Conservation (phyloP, 2,797 vertebrate species). For the Phataginus tricuspis region DNA sequence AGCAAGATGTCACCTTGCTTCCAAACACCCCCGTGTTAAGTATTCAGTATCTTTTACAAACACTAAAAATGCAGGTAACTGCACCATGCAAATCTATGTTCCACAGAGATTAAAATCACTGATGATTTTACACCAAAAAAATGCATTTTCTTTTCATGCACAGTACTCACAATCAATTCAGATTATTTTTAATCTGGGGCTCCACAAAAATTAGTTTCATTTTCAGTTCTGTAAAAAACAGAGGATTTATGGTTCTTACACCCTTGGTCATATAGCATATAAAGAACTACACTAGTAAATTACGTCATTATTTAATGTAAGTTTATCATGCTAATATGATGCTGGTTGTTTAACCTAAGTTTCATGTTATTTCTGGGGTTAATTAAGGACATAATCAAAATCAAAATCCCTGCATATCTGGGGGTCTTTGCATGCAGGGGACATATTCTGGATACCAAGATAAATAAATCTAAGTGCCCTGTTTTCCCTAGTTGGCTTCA, state of each 20-base stretch:
- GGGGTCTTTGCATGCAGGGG: background rate
- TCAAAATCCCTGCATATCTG: background rate
- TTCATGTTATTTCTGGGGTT: background rate
- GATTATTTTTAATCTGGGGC: conserved; percentile 63
- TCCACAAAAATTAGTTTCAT: conserved; percentile 49
- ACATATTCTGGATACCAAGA: background rate
- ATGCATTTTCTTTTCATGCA: conserved; percentile 22
- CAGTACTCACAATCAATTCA: conserved; percentile 13
- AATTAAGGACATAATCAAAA: conserved; percentile 33
- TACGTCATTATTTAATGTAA: background rate
- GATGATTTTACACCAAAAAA: conserved; percentile 41
- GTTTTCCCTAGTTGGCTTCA: background rate
- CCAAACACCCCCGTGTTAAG: background rate
- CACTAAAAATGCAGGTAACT: background rate
- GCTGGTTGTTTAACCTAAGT: background rate
- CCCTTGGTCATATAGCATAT: background rate
- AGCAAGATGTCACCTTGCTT: background rate
- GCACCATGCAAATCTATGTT: conserved; percentile 36
- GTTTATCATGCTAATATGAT: background rate
- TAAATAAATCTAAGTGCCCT: background rate
- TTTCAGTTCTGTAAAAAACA: conserved; percentile 64
- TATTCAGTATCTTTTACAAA: background rate
- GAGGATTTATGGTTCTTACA: conserved; percentile 25
- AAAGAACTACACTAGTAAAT: background rate
- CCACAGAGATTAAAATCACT: background rate